Conservation (phyloP, 2,797 vertebrate species). For the Peromyscus aztecus region DNA sequence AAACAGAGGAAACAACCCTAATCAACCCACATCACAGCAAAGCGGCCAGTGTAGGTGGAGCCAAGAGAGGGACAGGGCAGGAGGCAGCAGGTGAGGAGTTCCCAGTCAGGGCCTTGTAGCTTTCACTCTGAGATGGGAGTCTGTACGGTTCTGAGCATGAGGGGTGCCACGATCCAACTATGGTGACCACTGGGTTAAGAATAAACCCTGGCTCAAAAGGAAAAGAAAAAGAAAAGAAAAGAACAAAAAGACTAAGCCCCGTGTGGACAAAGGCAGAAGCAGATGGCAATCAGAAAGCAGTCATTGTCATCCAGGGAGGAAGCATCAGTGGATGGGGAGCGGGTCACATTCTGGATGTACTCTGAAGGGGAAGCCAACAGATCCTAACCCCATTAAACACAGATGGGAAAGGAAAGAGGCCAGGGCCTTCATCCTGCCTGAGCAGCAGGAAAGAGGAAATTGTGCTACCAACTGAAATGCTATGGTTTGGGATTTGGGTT, state of each 20-base stretch:
- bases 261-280: neutral
- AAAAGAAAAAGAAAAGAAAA: neutral
- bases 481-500: neutral
- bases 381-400: constrained; percentile 27
- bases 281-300: neutral
- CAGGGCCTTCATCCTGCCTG: neutral
- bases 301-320: neutral
- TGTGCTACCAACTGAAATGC: constrained; percentile 4
- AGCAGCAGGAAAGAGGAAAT: neutral
- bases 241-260: neutral
- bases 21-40: neutral
- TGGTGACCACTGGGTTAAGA: constrained; percentile 2
- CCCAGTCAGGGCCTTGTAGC: neutral
- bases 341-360: neutral
- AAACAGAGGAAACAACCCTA: neutral
- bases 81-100: neutral
- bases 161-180: neutral
- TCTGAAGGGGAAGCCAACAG: constrained; percentile 7
- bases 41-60: neutral
- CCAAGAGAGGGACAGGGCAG: neutral
- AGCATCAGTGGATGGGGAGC: neutral
- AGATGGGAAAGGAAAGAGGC: neutral
- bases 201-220: neutral
- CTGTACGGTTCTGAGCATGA: constrained; percentile 29
- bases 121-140: neutral